Evolutionary conservation across 2,797 vertebrate genomes (phyloP), one percentile per base, ranked within the genome.

Genomic region (Xyrichtys novacula): DNA sequence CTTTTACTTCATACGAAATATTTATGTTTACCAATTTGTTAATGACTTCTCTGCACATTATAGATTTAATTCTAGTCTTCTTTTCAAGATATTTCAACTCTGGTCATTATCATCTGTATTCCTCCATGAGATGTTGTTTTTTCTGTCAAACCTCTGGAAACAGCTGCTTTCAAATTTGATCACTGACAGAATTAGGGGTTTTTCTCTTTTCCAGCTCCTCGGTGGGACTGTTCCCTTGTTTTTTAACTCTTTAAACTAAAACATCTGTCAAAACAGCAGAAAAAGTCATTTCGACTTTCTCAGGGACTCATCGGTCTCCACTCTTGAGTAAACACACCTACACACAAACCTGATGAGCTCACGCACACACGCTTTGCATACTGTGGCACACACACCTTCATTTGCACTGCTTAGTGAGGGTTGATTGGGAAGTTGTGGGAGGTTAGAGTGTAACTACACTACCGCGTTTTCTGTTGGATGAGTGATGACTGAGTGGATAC

Each of bases 401-500:
- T 54, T 72, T 68, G 25, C 15, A 2, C 43, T 23, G 14, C 31
- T 11, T 60, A 7, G 25, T 55, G 48, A 57, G 20, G 57, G 39
- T 42, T 71, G 65, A 53, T 43, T 57, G 61, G 23, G 23, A 38
- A 43, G 44, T 20, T 10, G 49, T 12, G 47, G 44, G 56, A 22
- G 32, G 32, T 72, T 40, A 59, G 23, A 58, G 31, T 58, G 38
- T 73, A 76, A 65, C 64, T 62, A 17, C 43, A 66, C 26, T 53
- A 56, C 53, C 74, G 60, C 78, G 71, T 71, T 65, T 64, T 75
- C 62, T 31, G n/a, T 32, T 71, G 74, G 62, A 65, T 69, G 42
- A 49, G 59, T 65, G 65, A 62, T 66, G 47, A 71, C 55, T 31
- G 31, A 63, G 39, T 65, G 50, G 52, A 76, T 71, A 40, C 53